phyloP scores from a whole-genome alignment of 2,888 invertebrate species.

The Scaptodrosophila latifasciaeformis region DNA sequence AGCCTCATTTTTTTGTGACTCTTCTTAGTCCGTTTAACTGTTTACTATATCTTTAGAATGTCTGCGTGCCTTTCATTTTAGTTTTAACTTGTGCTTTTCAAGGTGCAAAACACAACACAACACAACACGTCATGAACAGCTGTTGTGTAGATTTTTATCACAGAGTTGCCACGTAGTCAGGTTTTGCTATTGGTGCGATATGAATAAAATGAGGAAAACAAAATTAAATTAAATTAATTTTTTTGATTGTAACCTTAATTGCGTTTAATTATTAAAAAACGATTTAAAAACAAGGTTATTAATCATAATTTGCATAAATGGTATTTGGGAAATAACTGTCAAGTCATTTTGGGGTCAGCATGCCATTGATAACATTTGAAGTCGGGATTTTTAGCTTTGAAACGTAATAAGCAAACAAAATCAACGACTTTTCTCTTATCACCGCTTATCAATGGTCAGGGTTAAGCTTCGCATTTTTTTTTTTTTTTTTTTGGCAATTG shows the following conservation, averaged over 20 bases:
- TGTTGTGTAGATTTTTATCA: conserved; percentile 25
- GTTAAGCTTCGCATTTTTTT: conserved; percentile 1
- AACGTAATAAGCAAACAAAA: conserved; percentile 9
- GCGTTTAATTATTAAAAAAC: conserved; percentile 30
- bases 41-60: too few relatives aligned
- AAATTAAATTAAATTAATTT: neutral
- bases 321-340: conserved; percentile 12
- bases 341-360: conserved; percentile 17
- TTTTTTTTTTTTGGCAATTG: neutral
- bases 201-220: neutral
- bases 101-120: neutral
- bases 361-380: conserved; percentile 38
- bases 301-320: conserved; percentile 14
- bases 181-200: neutral
- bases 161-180: conserved; percentile 19
- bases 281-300: conserved; percentile 20
- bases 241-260: conserved; percentile 34
- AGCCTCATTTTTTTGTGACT: too few relatives aligned
- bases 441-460: neutral
- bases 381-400: neutral
- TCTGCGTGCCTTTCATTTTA: neutral
- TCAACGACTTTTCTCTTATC: conserved; percentile 5
- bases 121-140: conserved; percentile 48
- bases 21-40: too few relatives aligned
- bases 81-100: neutral